Base-by-base conservation (phyloP, 1,140 invertebrate genomes). In the Bicyclus anynana region DNA sequence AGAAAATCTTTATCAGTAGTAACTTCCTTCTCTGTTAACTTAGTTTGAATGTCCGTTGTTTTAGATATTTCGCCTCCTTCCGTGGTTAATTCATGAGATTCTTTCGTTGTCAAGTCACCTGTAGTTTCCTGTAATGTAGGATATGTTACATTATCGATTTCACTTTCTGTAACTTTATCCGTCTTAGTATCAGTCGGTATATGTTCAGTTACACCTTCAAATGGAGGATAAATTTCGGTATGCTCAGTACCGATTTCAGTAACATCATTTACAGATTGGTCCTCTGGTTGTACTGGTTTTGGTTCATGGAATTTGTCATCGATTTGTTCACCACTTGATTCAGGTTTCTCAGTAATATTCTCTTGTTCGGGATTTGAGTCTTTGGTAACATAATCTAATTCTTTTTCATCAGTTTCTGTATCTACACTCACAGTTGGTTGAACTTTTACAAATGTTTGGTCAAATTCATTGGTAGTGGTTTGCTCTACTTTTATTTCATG, bases 311-410 rank as follows among this genome's bases (percentile, higher is more conserved):
- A 44, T 21, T 44, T 12, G 5, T 44, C 42, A 10, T 20, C 20
- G 2, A 12, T 16, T 44, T 44, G 12, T 21, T 44, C 20, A 5
- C 1, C 42, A 44, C 1, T 16, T 40, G 1, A 40, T 40, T 44
- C 23, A 44, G 23, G 17, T 44, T 17, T 29, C n/a, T 44, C 23
- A 9, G 55, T 57, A 9, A 35, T 29, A 13, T 16, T 37, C 50
- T 53, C 13, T 29, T 23, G 14, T 50, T 57, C 44, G 1, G 14
- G 38, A 38, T 9, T 29, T 10, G 49, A 27, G 29, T n/a, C 18
- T 50, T 53, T 27, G 12, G 54, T 53, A 27, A 53, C 49, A 20
- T 14, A 44, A 35, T 3, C 9, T 21, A 12, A 12, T 20, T 21
- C 42, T 10, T 6, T 2, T 21, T 44, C 20, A 4, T 44, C 18